Percentiles rank a stretch among this genome's conserved stretches.
phyloP scores from a whole-genome alignment of 2,797 vertebrate genomes.

The Acestrorhynchus altus region DNA sequence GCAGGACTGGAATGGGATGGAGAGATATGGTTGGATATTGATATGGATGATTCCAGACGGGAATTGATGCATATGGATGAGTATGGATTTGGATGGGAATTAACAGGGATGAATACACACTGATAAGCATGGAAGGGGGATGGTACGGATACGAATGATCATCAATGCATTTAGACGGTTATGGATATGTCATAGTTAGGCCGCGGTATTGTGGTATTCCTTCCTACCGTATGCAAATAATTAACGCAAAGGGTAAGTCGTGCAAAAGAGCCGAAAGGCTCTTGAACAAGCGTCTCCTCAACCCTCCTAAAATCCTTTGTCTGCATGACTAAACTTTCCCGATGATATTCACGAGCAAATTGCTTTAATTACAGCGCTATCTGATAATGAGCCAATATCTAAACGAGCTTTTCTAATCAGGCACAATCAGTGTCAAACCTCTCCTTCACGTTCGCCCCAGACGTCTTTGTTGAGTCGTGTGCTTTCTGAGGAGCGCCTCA shows the following conservation, averaged over 20 bases:
- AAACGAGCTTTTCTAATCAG: constrained; percentile 42
- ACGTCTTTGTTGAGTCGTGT: constrained; percentile 38
- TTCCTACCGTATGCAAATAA: no score
- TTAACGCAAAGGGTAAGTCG: no score
- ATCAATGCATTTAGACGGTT: no score
- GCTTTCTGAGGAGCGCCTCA: constrained; percentile 20
- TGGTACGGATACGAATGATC: no score
- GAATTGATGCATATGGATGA: no score
- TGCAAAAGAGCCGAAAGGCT: not conserved
- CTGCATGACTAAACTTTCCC: not conserved
- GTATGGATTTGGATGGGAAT: not conserved
- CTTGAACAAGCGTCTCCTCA: not conserved
- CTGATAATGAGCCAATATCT: constrained; percentile 28
- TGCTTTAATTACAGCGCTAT: constrained; percentile 32
- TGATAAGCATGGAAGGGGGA: no score
- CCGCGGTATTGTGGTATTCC: no score
- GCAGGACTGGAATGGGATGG: no score
- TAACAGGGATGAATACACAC: no score
- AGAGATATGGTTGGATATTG: no score
- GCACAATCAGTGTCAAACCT: constrained; percentile 1
- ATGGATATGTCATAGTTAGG: no score
- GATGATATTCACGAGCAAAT: constrained; percentile 19
- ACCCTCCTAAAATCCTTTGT: not conserved
- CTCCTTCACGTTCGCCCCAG: not conserved
- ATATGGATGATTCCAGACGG: no score